Percentiles rank a stretch among this genome's conserved stretches.
phyloP scores from a whole-genome alignment of 1,140 invertebrate species.

The Zelostemma sp. region DNA sequence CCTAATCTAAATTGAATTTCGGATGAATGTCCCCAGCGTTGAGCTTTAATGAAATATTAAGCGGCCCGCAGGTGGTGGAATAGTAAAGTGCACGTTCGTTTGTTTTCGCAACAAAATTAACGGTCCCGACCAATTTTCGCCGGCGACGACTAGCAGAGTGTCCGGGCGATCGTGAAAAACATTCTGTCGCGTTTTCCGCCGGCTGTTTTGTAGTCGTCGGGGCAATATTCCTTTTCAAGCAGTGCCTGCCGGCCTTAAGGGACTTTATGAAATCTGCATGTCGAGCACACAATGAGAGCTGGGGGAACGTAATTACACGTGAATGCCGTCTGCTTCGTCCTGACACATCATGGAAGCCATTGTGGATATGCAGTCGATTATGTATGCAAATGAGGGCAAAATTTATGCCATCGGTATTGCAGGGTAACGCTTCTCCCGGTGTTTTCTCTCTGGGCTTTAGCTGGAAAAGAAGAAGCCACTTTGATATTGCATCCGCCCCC shows the following conservation, averaged over 20 bases:
- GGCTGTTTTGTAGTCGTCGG: not conserved
- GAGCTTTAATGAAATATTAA: constrained; percentile 41
- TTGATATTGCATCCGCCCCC: not conserved
- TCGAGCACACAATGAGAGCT: constrained; percentile 9
- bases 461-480: not conserved
- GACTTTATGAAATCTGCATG: constrained; percentile 25
- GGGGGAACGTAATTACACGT: constrained; percentile 18
- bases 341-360: constrained; percentile 23
- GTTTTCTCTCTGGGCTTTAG: not conserved
- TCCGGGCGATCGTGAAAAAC: constrained; percentile 18
- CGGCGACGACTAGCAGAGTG: constrained; percentile 24
- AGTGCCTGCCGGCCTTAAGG: constrained; percentile 19
- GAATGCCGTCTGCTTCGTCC: constrained; percentile 8
- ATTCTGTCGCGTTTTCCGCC: constrained; percentile 23
- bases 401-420: constrained; percentile 49
- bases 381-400: constrained; percentile 53
- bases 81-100: constrained; percentile 30
- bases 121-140: constrained; percentile 24
- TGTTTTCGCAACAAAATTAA: constrained; percentile 46
- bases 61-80: constrained; percentile 24
- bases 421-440: not conserved
- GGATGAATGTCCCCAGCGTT: constrained; percentile 27
- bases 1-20: constrained; percentile 50
- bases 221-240: constrained; percentile 18
- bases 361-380: constrained; percentile 44